Evolutionary conservation across 1,140 invertebrate genomes (phyloP).

Genomic region (Hypsibius dujardini): DNA sequence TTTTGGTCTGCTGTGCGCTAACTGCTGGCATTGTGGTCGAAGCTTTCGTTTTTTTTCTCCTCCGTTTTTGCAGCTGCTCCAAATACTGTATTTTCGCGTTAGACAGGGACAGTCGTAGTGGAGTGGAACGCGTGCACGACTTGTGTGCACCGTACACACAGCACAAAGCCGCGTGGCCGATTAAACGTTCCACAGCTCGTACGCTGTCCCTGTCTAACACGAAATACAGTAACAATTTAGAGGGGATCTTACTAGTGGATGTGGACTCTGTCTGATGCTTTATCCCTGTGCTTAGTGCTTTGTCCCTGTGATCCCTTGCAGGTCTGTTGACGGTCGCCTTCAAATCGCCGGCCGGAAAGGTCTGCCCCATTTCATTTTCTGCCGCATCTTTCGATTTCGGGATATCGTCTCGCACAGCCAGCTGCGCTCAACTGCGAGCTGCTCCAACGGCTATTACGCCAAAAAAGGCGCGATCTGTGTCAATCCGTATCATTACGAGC

Average conservation of each 20-base stretch:
- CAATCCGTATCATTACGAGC: constrained; percentile 41
- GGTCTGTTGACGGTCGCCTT: constrained; percentile 33
- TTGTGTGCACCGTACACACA: no score
- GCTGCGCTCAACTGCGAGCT: constrained; percentile 30
- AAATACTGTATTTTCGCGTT: no score
- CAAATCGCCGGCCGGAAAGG: constrained; percentile 33
- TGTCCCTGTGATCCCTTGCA: constrained; percentile 23
- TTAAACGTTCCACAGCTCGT: no score
- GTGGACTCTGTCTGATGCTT: background rate
- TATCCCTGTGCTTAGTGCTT: constrained; percentile 19
- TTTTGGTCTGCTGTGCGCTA: background rate
- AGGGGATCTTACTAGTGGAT: background rate
- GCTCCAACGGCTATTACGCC: constrained; percentile 26
- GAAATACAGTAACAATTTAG: no score
- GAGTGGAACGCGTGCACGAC: no score
- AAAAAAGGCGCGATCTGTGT: constrained; percentile 37
- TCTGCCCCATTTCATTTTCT: constrained; percentile 33
- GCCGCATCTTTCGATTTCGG: constrained; percentile 33
- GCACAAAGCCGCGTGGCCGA: no score
- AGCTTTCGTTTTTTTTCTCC: no score
- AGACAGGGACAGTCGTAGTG: no score
- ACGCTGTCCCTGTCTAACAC: no score
- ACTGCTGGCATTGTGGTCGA: no score
- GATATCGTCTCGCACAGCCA: constrained; percentile 35
- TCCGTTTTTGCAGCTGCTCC: no score